These are phyloP conservation scores for Dasypolia templi DNA, from an alignment of 2,888 invertebrate species.

Conservation along the genomic window DNA sequence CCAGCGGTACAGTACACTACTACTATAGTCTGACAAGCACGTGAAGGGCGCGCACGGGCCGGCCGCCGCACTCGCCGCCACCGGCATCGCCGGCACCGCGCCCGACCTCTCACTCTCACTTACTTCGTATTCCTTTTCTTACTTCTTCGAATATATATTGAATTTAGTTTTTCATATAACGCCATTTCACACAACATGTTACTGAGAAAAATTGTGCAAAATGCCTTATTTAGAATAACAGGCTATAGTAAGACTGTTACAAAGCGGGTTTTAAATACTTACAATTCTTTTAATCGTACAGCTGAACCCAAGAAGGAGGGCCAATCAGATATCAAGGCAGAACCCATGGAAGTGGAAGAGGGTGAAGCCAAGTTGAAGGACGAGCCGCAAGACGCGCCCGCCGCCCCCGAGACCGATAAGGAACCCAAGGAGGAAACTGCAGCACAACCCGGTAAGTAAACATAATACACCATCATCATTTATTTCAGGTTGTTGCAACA, in stretches of 20 bases:
- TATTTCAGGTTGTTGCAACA: not conserved
- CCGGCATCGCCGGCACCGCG: slow-evolving; percentile 98
- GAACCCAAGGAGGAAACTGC: slow-evolving; percentile 80
- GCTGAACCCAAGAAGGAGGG: slow-evolving; percentile 84
- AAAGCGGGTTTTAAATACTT: not conserved
- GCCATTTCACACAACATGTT: not conserved
- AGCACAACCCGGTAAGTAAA: slow-evolving; percentile 70
- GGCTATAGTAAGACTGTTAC: not conserved
- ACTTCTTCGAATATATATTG: not conserved
- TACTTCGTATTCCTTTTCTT: not conserved
- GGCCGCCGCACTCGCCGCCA: slow-evolving; percentile 95
- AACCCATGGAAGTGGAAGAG: slow-evolving; percentile 87
- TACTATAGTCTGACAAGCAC: too few relatives aligned
- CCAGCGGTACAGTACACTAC: not conserved
- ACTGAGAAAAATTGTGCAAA: not conserved
- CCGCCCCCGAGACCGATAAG: slow-evolving; percentile 84
- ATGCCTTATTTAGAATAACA: not conserved
- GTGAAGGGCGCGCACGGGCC: slow-evolving; percentile 96
- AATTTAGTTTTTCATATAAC: not conserved
- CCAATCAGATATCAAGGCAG: slow-evolving; percentile 79
- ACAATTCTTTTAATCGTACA: slow-evolving; percentile 11
- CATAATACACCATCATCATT: not conserved
- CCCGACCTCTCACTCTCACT: slow-evolving; percentile 74
- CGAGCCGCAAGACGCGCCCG: slow-evolving; percentile 78
- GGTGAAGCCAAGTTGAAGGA: slow-evolving; percentile 89